Percentiles rank a stretch among this genome's conserved stretches.
phyloP scores from a whole-genome alignment of 2,113 vertebrate species.

The Eptesicus fuscus region DNA sequence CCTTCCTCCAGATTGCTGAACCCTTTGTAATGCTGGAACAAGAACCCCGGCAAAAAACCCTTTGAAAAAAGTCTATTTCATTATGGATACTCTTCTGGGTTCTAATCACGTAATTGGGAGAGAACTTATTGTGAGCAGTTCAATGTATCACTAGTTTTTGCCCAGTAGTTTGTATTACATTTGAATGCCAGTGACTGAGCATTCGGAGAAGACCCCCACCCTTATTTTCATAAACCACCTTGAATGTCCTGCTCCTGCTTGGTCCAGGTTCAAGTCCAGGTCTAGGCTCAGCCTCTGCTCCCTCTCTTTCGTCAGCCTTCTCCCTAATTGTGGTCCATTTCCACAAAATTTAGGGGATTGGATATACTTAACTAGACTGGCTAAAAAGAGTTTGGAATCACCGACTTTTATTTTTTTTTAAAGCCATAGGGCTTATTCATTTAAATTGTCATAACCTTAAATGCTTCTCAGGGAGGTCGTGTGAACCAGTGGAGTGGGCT shows the following conservation, averaged over 20 bases:
- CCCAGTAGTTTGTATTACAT: neutral
- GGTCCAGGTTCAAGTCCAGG: neutral
- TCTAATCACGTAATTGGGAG: neutral
- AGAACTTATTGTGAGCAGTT: neutral
- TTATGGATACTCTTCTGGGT: neutral
- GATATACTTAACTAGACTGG: neutral
- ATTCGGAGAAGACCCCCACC: neutral
- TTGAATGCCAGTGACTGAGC: neutral
- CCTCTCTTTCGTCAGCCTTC: neutral
- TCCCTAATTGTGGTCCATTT: neutral
- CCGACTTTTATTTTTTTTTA: neutral
- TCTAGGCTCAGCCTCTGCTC: neutral
- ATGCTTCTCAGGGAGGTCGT: neutral
- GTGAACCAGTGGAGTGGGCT: neutral
- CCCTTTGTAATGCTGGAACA: no score
- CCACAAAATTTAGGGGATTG: neutral
- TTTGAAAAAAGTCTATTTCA: neutral
- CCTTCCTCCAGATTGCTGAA: no score
- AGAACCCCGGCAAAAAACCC: no score
- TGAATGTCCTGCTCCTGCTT: accelerated
- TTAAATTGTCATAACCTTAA: neutral
- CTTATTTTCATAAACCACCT: neutral
- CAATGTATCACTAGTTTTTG: neutral
- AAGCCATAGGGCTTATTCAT: neutral
- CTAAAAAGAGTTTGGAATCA: neutral